A percentile compares a stretch with the other conserved stretches of the same genome.
Conservation (phyloP, 2,888 invertebrate genomes). For the Polydesmus complanatus region DNA sequence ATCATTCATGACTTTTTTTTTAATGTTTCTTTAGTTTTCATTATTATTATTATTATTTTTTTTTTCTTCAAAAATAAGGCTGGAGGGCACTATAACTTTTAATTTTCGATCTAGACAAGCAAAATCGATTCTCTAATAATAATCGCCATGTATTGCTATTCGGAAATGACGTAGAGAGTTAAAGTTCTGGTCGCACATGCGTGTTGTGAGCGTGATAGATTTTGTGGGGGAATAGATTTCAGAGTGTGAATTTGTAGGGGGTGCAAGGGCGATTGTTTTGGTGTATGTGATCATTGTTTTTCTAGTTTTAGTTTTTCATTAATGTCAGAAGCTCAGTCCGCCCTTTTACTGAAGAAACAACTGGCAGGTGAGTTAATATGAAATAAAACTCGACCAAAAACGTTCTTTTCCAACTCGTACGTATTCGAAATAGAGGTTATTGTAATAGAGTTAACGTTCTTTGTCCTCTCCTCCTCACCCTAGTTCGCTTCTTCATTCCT, state of each 20-base stretch:
- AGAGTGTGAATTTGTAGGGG: background rate
- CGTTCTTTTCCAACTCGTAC: background rate
- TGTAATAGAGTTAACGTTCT: background rate
- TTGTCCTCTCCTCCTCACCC: background rate
- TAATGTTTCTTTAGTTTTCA: too few species aligned
- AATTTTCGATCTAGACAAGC: too few species aligned
- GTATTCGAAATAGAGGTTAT: background rate
- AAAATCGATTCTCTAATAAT: too few species aligned
- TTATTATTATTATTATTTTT: too few species aligned
- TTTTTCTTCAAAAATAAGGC: too few species aligned
- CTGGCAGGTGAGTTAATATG: conserved; percentile 59
- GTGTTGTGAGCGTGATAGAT: too few species aligned
- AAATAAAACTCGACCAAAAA: background rate
- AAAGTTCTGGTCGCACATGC: conserved; percentile 9
- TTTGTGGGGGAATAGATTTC: too few species aligned
- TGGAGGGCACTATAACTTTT: too few species aligned
- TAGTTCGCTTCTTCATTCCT: conserved; percentile 25
- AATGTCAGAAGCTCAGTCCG: conserved; percentile 50
- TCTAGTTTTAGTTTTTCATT: conserved; percentile 16
- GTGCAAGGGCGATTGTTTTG: conserved; percentile 2
- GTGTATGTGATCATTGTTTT: conserved; percentile 1
- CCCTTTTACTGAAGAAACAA: conserved; percentile 87
- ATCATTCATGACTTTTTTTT: too few species aligned
- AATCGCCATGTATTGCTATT: too few species aligned
- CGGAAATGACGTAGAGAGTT: too few species aligned